Evolutionary conservation across 23 tunicate genomes (phyloP).

Genomic region (Trididemnum clinides): DNA sequence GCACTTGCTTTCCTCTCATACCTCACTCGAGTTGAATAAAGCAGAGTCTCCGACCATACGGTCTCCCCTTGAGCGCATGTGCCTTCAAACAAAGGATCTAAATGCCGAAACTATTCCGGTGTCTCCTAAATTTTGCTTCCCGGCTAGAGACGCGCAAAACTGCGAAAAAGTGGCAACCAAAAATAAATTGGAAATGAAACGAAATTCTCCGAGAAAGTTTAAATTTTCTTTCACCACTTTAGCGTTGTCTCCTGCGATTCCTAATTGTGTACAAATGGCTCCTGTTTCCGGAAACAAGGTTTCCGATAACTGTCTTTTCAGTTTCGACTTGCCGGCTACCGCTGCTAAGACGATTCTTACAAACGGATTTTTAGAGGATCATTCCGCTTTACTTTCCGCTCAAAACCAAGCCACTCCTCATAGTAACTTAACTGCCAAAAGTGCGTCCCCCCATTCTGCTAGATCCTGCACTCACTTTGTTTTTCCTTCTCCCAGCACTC

Average conservation of each 20-base stretch:
- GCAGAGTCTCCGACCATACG: slow-evolving; percentile 53
- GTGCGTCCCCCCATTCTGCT: background rate
- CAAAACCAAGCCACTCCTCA: background rate
- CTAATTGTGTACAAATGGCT: background rate
- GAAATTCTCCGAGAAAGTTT: background rate
- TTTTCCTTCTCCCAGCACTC: slow-evolving; percentile 48
- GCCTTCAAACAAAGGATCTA: slow-evolving; percentile 46
- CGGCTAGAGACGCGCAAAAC: background rate
- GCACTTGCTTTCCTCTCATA: background rate
- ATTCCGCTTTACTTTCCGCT: too few relatives aligned
- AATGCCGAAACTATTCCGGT: slow-evolving; percentile 34
- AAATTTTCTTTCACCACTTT: slow-evolving; percentile 9
- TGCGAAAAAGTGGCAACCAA: background rate
- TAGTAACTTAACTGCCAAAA: background rate
- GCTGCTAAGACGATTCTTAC: background rate
- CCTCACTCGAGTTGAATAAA: background rate
- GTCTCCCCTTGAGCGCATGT: slow-evolving; percentile 54
- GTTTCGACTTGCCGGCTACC: slow-evolving; percentile 11
- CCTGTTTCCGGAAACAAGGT: background rate
- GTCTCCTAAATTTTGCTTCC: background rate
- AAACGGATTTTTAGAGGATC: background rate
- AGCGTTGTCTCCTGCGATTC: background rate
- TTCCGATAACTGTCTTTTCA: slow-evolving; percentile 10
- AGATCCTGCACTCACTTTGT: slow-evolving; percentile 28
- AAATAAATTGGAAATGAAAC: background rate